A percentile compares a stretch with the other conserved stretches of the same genome.
Evolutionary conservation across 2,888 invertebrate genomes (phyloP).

Genomic region (Drosophila colorata): DNA sequence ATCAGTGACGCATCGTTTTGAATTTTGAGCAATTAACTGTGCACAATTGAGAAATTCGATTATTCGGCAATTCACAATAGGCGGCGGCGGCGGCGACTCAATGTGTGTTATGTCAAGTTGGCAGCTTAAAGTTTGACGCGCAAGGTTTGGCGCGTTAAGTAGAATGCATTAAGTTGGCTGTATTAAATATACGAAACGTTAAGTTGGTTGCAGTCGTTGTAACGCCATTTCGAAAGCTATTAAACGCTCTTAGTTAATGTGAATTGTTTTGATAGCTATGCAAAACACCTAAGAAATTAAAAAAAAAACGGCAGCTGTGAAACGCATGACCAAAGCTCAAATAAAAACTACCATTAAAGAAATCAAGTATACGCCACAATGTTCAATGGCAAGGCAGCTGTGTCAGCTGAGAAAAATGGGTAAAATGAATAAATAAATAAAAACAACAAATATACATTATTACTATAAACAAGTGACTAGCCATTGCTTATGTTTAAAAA

Average conservation of each 20-base stretch:
- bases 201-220: constrained; percentile 1
- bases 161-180: constrained; percentile 3
- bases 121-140: neutral
- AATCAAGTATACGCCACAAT: constrained; percentile 55
- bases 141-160: neutral
- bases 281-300: constrained; percentile 16
- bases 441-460: neutral
- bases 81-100: neutral
- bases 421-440: constrained; percentile 42
- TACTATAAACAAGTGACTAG: neutral
- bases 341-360: constrained; percentile 6
- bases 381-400: constrained; percentile 64
- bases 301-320: constrained; percentile 10
- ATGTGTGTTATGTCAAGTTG: constrained; percentile 2
- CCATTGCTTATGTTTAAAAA: neutral
- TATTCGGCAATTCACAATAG: neutral
- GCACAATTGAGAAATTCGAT: constrained; percentile 4
- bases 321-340: constrained; percentile 15
- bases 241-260: constrained; percentile 2
- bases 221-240: constrained; percentile 4
- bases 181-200: neutral
- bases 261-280: constrained; percentile 1
- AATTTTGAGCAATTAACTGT: constrained; percentile 34
- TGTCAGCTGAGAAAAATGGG: constrained; percentile 67
- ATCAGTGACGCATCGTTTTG: constrained; percentile 31